A percentile compares a stretch with the other conserved stretches of the same genome.
Evolutionary conservation across 2,797 vertebrate genomes (phyloP).

Genomic region (Lindbergichthys nudifrons): DNA sequence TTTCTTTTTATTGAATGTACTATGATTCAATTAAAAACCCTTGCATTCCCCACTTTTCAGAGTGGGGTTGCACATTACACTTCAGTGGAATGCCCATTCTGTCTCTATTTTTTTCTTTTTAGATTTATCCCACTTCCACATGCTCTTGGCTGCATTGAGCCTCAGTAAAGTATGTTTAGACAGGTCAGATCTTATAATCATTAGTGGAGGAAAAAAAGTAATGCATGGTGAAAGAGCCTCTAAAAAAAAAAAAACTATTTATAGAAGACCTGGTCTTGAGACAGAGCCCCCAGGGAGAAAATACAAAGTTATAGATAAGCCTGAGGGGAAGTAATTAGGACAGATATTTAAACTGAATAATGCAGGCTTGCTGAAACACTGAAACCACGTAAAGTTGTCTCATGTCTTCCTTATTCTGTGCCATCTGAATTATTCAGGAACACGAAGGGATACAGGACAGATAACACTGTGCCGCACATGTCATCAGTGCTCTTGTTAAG

Average conservation of each 20-base stretch:
- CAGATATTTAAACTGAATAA: conserved; percentile 82
- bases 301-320: conserved; percentile 80
- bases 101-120: neutral
- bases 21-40: conserved; percentile 4
- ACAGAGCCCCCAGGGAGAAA: conserved; percentile 61
- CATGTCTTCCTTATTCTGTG: conserved; percentile 65
- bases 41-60: neutral
- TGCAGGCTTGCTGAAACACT: conserved; percentile 75
- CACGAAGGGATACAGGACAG: conserved; percentile 65
- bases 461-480: conserved; percentile 53
- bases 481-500: conserved; percentile 70
- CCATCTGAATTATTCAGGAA: conserved; percentile 73
- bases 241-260: conserved; percentile 62
- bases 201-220: conserved; percentile 61
- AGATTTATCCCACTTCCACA: neutral
- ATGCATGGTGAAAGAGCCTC: conserved; percentile 43
- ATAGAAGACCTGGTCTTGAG: conserved; percentile 71
- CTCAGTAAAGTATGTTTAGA: conserved; percentile 43
- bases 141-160: conserved; percentile 7
- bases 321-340: conserved; percentile 78
- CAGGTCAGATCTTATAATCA: conserved; percentile 72
- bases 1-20: too few relatives aligned
- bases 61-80: neutral
- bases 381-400: conserved; percentile 77
- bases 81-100: neutral